Percentiles rank a stretch among this genome's conserved stretches.
These are phyloP conservation scores for Leucoptera coffeella DNA, from an alignment of 2,888 invertebrate species.

Conservation along the genomic window DNA sequence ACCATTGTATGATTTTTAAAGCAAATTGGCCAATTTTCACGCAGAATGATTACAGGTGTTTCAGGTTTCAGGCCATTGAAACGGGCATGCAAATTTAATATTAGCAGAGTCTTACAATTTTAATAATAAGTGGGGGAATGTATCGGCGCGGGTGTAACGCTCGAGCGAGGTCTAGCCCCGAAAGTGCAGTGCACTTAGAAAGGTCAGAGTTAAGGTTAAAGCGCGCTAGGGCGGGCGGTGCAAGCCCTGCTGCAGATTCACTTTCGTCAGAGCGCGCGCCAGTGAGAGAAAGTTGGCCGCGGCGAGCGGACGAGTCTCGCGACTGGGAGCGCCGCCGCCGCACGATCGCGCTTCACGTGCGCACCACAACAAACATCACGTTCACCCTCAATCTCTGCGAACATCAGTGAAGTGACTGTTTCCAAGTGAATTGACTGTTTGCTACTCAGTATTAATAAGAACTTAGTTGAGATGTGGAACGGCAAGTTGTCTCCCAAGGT, in stretches of 20 bases:
- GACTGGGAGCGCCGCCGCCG: slow-evolving; percentile 22
- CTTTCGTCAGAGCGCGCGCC: slow-evolving; percentile 46
- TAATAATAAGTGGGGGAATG: too few relatives aligned
- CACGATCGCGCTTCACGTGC: slow-evolving; percentile 23
- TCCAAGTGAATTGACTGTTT: slow-evolving; percentile 11
- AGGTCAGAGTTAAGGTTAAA: slow-evolving; percentile 51
- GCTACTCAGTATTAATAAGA: not conserved
- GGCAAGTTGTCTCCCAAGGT: slow-evolving; percentile 37
- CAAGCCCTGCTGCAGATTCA: slow-evolving; percentile 42
- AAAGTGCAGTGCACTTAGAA: slow-evolving; percentile 38
- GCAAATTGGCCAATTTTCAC: too few relatives aligned
- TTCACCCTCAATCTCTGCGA: too few relatives aligned
- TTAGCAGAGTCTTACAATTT: too few relatives aligned
- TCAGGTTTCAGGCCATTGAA: too few relatives aligned
- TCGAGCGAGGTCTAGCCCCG: slow-evolving; percentile 4
- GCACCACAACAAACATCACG: too few relatives aligned
- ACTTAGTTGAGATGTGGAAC: slow-evolving; percentile 34
- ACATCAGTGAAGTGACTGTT: slow-evolving; percentile 5
- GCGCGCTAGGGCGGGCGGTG: slow-evolving; percentile 27
- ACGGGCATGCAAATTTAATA: too few relatives aligned
- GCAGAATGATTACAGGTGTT: too few relatives aligned
- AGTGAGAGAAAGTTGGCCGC: slow-evolving; percentile 54
- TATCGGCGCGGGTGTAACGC: too few relatives aligned
- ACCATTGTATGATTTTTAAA: too few relatives aligned
- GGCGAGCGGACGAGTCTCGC: slow-evolving; percentile 49